Percentiles rank a stretch among this genome's conserved stretches.
Evolutionary conservation across 2,797 vertebrate species (phyloP).

Genomic region (Melanotaenia boesemani): DNA sequence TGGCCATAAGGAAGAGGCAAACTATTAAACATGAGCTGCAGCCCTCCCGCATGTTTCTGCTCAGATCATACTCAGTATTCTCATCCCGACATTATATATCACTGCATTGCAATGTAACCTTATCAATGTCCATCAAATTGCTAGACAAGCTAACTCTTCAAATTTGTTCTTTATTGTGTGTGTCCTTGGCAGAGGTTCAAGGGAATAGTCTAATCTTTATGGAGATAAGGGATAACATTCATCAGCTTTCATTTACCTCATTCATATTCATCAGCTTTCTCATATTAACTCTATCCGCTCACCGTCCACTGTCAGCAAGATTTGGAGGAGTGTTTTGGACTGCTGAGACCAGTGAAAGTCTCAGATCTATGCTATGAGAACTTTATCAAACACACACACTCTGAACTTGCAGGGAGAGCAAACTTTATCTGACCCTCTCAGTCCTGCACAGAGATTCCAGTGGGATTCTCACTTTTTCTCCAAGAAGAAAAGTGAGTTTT

Average conservation of each 20-base stretch:
- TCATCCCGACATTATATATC: slow-evolving; percentile 51
- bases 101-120: slow-evolving; percentile 64
- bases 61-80: slow-evolving; percentile 31
- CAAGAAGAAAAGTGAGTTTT: slow-evolving; percentile 40
- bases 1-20: slow-evolving; percentile 26
- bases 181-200: slow-evolving; percentile 82
- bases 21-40: slow-evolving; percentile 37
- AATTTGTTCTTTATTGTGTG: slow-evolving; percentile 73
- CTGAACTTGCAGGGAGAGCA: slow-evolving; percentile 60
- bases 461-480: slow-evolving; percentile 54
- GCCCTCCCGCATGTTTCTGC: slow-evolving; percentile 28
- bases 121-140: slow-evolving; percentile 77
- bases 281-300: slow-evolving; percentile 64
- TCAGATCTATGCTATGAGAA: slow-evolving; percentile 70
- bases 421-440: slow-evolving; percentile 69
- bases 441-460: slow-evolving; percentile 39
- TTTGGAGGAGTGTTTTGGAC: slow-evolving; percentile 61
- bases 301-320: slow-evolving; percentile 70
- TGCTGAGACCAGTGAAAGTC: slow-evolving; percentile 54
- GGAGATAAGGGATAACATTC: slow-evolving; percentile 82
- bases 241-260: slow-evolving; percentile 80
- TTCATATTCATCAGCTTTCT: slow-evolving; percentile 80
- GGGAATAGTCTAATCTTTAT: slow-evolving; percentile 81
- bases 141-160: slow-evolving; percentile 69
- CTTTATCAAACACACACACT: slow-evolving; percentile 67